Evolutionary conservation across 1,140 invertebrate genomes (phyloP).

Genomic region (Solenopsis invicta): DNA sequence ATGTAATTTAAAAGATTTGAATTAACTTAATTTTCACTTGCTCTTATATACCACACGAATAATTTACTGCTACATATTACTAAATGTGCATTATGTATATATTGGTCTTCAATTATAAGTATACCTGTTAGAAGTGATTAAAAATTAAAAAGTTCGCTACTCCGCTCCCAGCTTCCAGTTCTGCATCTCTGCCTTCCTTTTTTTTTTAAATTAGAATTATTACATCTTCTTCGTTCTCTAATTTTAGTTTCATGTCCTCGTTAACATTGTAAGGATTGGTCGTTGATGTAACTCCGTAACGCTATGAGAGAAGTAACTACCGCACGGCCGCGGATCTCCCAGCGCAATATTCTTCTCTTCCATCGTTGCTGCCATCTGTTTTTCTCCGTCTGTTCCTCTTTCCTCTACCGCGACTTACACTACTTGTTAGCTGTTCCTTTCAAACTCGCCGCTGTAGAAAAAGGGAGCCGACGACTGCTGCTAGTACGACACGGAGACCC

Average conservation of each 20-base stretch:
- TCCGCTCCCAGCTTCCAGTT: not conserved
- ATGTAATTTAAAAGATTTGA: not conserved
- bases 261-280: conserved; percentile 51
- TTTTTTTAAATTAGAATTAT: conserved; percentile 45
- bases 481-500: conserved; percentile 12
- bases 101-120: not conserved
- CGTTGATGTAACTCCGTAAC: conserved; percentile 50
- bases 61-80: not conserved
- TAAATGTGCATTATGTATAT: not conserved
- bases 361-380: conserved; percentile 14
- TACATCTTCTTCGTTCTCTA: conserved; percentile 28
- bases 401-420: not conserved
- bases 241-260: conserved; percentile 61
- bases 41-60: not conserved
- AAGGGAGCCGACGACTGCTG: conserved; percentile 27
- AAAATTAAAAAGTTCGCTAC: not conserved
- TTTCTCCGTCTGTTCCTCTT: conserved; percentile 8
- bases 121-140: not conserved
- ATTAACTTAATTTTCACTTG: not conserved
- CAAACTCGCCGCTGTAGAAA: conserved; percentile 10
- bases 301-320: conserved; percentile 34
- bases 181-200: too few species aligned
- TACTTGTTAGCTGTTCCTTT: conserved; percentile 38
- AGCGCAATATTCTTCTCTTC: conserved; percentile 44
- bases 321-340: not conserved